Evolutionary conservation across 2,888 invertebrate species (phyloP), one percentile per base, ranked within the genome.

Genomic region (Rosalia funebris): DNA sequence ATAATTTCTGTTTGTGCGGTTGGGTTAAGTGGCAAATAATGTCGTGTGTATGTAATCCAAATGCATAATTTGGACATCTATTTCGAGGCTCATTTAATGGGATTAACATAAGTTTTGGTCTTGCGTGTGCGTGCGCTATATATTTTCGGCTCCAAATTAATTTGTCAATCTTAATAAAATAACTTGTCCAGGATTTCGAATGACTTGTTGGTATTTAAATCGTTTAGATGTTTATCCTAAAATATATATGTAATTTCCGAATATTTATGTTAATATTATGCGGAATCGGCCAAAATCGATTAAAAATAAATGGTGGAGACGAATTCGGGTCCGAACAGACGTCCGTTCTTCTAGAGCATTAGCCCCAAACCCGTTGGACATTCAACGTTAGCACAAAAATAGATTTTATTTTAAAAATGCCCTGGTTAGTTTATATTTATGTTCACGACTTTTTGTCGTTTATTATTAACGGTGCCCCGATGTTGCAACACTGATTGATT

Each of bases 151-250:
- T 66, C 60, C 59, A 63, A 64, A 67, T 69, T 65, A 63, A 67
- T 69, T 66, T 66, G 66, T 66, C 66, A 63, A 59, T 66, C 60
- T 58, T 57, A 66, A 66, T 66, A 63, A 66, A 66, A 60, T 60
- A 58, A 52, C 58, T 45, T 56, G 56, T 60, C 56, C 52, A 45
- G 12, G 50, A 50, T 39, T 46, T 46, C 39, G 56, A 20, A 60
- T 32, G 39, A 11, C 17, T 42, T 14, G 55, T 11, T 25, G 44
- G 15, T 44, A 25, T 52, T 58, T 45, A 52, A 52, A 39, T 36
- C 44, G 37, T 47, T 52, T 39, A 52, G 58, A 50, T 57, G 48
- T 34, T 42, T 50, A 57, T 57, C 58, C 39, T 37, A 17, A 52
- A 46, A 45, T 25, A 37, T 37, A 39, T 47, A 47, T 12, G 47